phyloP scores from a whole-genome alignment of 1,140 invertebrate species.

The Drosophila rufa region DNA sequence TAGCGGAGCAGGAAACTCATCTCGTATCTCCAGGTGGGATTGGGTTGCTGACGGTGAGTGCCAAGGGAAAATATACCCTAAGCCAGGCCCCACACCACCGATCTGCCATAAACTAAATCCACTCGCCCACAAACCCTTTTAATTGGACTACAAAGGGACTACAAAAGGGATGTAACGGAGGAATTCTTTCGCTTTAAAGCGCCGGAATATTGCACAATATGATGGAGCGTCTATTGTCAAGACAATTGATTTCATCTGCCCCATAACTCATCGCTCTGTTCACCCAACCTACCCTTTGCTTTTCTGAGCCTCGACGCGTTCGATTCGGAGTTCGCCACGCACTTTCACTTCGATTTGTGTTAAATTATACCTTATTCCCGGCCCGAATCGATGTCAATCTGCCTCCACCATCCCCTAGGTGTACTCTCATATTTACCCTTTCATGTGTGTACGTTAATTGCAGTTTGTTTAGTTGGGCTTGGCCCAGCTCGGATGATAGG shows the following conservation, averaged over 20 bases:
- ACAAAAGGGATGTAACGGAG: conserved; percentile 11
- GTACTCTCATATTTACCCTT: conserved; percentile 56
- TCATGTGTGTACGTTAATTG: conserved; percentile 52
- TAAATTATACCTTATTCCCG: conserved; percentile 55
- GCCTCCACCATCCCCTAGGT: conserved; percentile 24
- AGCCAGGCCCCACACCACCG: conserved; percentile 5
- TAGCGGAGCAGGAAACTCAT: conserved; percentile 69
- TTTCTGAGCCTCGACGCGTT: conserved; percentile 12
- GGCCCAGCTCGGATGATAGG: conserved; percentile 28
- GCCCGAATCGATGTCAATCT: conserved; percentile 5
- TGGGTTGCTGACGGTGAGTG: conserved; percentile 11
- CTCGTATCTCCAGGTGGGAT: conserved; percentile 60
- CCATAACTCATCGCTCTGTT: conserved; percentile 32
- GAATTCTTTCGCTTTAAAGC: conserved; percentile 45
- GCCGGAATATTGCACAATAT: conserved; percentile 46
- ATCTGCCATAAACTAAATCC: conserved; percentile 33
- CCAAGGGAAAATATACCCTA: conserved; percentile 14
- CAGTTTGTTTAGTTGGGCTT: conserved; percentile 56
- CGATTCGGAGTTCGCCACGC: conserved; percentile 49
- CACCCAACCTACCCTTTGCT: conserved; percentile 8
- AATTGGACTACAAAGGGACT: conserved; percentile 74
- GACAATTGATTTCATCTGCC: conserved; percentile 68
- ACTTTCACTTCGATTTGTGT: conserved; percentile 62
- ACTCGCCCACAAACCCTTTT: conserved; percentile 49
- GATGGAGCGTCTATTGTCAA: conserved; percentile 63